Base-by-base conservation (phyloP, 2,113 vertebrate species). In the Zapus hudsonius region DNA sequence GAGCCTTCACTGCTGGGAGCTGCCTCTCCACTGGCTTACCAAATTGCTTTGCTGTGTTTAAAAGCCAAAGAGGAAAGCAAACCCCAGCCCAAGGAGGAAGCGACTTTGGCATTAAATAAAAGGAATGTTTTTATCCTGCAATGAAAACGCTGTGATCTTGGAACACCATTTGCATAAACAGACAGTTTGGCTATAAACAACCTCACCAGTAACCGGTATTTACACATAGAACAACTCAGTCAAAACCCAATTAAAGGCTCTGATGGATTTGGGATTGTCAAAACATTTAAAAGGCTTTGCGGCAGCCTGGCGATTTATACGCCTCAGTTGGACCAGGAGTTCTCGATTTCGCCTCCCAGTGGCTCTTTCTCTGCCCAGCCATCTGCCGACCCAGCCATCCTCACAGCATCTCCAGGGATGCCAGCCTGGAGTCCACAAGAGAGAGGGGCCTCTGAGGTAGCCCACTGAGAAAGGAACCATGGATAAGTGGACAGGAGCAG, bases 131-230 rank as follows among this genome's bases (percentile, higher is more conserved):
- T 97, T 90, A 97, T 97, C 97, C 96, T 92, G 96, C 96, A 92
- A 96, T 96, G 96, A 97, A 96, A 97, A 95, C 25, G 47, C 97
- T 96, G 95, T 95, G 96, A 97, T 98, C 97, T 93, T 96, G 96
- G 97, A 98, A 97, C 94, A 87, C 91, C 83, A 98, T 98, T 98
- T 98, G 97, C 98, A 98, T 98, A 98, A 98, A 98, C 95, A 98
- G 98, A 98, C 98, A 98, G 97, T 98, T 96, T 98, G 96, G 97
- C 97, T 98, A 97, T 97, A 98, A 98, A 98, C 97, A 98, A 98
- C 96, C 97, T 94, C 97, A 97, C 97, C 97, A 97, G 97, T 97
- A 98, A 98, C 97, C 96, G 84, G 96, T 98, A 98, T 98, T 98
- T 98, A 98, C 98, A 98, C 98, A 97, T 96, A 98, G 98, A 98